Evolutionary conservation across 2,888 invertebrate species (phyloP).

Genomic region (Camptogramma bilineatum): DNA sequence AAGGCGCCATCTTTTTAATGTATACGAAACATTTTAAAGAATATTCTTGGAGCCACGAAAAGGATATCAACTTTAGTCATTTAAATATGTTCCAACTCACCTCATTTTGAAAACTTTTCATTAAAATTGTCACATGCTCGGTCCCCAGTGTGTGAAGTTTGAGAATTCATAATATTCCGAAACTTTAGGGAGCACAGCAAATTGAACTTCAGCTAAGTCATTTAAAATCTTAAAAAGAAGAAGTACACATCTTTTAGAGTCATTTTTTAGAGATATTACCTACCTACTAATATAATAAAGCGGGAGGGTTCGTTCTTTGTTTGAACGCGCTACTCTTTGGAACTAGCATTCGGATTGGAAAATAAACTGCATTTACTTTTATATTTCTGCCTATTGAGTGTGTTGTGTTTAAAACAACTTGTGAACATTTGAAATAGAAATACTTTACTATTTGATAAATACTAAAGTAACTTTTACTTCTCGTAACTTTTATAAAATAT

Average conservation of each 20-base stretch:
- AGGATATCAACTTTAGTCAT: slow-evolving; percentile 30
- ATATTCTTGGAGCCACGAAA: slow-evolving; percentile 14
- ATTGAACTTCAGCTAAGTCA: slow-evolving; percentile 7
- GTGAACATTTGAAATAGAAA: no score
- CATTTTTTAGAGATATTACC: no score
- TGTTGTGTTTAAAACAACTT: no score
- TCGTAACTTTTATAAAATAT: no score
- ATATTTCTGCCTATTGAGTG: no score
- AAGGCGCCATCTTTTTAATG: neutral
- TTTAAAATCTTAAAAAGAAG: neutral
- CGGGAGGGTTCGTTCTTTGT: no score
- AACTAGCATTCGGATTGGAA: no score
- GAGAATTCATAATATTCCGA: slow-evolving; percentile 52
- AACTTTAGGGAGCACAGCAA: slow-evolving; percentile 41
- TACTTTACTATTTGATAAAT: no score
- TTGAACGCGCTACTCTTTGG: no score
- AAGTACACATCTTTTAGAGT: no score
- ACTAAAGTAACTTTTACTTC: no score
- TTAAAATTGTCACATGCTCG: slow-evolving; percentile 44
- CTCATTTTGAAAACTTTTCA: slow-evolving; percentile 44
- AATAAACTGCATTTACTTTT: no score
- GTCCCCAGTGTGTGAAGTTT: slow-evolving; percentile 44
- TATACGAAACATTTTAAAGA: slow-evolving; percentile 11
- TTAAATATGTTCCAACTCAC: slow-evolving; percentile 33
- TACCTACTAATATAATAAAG: neutral